Evolutionary conservation across 2,888 invertebrate species (phyloP).

Genomic region (Cotesia congregata): DNA sequence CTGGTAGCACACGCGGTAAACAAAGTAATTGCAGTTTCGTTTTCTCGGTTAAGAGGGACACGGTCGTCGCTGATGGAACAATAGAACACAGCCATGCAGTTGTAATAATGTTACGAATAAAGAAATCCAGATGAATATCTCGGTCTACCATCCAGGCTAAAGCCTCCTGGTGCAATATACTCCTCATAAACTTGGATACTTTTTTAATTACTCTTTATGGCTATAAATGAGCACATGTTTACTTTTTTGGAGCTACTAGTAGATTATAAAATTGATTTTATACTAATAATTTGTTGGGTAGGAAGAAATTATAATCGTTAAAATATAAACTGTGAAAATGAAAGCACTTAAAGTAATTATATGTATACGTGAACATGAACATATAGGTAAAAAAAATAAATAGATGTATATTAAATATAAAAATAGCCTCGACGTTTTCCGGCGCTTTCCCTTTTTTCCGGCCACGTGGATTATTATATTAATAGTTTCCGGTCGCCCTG

Average conservation of each 20-base stretch:
- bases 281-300: too few relatives aligned
- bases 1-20: constrained; percentile 48
- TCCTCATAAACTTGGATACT: constrained; percentile 3
- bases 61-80: constrained; percentile 51
- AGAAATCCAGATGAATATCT: constrained; percentile 40
- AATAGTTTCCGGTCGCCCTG: constrained; percentile 66
- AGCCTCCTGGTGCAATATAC: constrained; percentile 34
- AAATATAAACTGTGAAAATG: constrained; percentile 7
- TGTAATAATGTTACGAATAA: constrained; percentile 40
- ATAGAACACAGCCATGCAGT: constrained; percentile 42
- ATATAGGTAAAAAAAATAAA: constrained; percentile 22
- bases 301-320: not conserved
- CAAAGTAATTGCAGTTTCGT: constrained; percentile 55
- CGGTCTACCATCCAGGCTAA: constrained; percentile 8
- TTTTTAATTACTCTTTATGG: constrained; percentile 18
- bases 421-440: constrained; percentile 40
- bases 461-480: constrained; percentile 56
- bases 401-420: not conserved
- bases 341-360: not conserved
- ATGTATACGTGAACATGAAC: constrained; percentile 12
- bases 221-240: constrained; percentile 4
- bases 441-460: constrained; percentile 64
- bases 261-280: too few relatives aligned
- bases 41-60: constrained; percentile 55
- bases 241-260: not conserved